These are phyloP conservation scores for Cassiopea xamachana DNA, from an alignment of 30 jellyfish, hydroid and myxozoan genomes.

Conservation along the genomic window DNA sequence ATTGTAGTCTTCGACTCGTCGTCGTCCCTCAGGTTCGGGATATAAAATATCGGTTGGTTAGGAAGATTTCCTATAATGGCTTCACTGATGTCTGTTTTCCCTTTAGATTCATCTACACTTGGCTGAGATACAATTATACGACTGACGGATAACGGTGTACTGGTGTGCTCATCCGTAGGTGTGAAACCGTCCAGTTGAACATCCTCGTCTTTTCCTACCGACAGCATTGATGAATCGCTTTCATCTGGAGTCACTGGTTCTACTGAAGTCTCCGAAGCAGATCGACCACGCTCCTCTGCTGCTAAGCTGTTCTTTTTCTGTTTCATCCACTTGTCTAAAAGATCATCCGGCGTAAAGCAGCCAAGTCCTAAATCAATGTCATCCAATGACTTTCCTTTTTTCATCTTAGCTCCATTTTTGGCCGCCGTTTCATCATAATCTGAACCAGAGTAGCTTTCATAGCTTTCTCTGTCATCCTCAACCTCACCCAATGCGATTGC, in stretches of 20 bases:
- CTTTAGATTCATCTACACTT: conserved; percentile 30
- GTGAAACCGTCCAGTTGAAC: background rate
- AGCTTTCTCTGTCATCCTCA: conserved; percentile 24
- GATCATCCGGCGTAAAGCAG: conserved; percentile 40
- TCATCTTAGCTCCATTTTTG: background rate
- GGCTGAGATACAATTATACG: conserved; percentile 70
- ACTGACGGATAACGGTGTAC: conserved; percentile 5
- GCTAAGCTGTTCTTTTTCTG: conserved; percentile 52
- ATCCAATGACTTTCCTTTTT: conserved; percentile 50
- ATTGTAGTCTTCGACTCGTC: conserved; percentile 31
- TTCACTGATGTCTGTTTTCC: background rate
- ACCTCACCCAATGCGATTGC: conserved; percentile 40
- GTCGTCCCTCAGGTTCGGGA: conserved; percentile 34
- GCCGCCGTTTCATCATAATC: conserved; percentile 41
- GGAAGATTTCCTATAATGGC: conserved; percentile 5
- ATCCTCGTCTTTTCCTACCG: conserved; percentile 27
- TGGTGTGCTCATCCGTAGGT: background rate
- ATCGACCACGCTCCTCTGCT: conserved; percentile 52
- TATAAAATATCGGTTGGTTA: conserved; percentile 62
- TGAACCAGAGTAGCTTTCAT: conserved; percentile 60
- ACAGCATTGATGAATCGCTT: conserved; percentile 50
- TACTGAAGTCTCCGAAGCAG: conserved; percentile 58
- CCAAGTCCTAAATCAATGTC: conserved; percentile 41
- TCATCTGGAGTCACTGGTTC: conserved; percentile 43
- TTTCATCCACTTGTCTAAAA: conserved; percentile 62